Evolutionary conservation across 2,888 invertebrate genomes (phyloP).

Genomic region (Drosophila diplacantha): DNA sequence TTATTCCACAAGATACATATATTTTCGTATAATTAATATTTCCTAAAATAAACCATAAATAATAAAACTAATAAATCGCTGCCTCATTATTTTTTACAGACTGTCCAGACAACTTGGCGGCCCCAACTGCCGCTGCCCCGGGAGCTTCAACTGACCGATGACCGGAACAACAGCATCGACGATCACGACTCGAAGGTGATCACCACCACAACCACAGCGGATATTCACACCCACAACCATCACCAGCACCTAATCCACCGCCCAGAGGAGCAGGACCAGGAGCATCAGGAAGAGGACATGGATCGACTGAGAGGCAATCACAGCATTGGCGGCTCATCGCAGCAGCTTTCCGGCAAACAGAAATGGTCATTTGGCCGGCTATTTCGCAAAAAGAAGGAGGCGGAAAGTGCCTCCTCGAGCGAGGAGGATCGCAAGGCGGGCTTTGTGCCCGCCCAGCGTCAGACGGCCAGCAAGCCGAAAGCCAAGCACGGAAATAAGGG

Average conservation of each 20-base stretch:
- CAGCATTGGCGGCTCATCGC: constrained; percentile 47
- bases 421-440: constrained; percentile 78
- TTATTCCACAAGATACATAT: no score
- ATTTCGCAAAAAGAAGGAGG: constrained; percentile 85
- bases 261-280: constrained; percentile 1
- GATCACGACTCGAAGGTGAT: constrained; percentile 60
- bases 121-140: constrained; percentile 77
- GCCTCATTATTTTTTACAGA: constrained; percentile 58
- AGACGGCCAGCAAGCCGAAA: constrained; percentile 63
- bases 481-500: constrained; percentile 59
- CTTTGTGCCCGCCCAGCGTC: constrained; percentile 69
- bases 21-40: background rate
- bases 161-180: constrained; percentile 55
- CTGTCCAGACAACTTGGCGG: constrained; percentile 78
- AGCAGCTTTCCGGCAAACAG: constrained; percentile 75
- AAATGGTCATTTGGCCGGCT: constrained; percentile 91
- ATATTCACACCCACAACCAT: constrained; percentile 15
- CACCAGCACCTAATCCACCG: constrained; percentile 33
- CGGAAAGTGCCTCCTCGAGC: constrained; percentile 75
- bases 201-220: constrained; percentile 42
- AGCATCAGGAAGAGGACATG: constrained; percentile 47
- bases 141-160: constrained; percentile 72
- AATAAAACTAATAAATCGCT: constrained; percentile 5
- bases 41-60: background rate
- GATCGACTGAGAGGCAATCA: constrained; percentile 56